A percentile compares a stretch with the other conserved stretches of the same genome.
phyloP scores from a whole-genome alignment of 2,888 invertebrate species.

The Nemapogon koenigi region DNA sequence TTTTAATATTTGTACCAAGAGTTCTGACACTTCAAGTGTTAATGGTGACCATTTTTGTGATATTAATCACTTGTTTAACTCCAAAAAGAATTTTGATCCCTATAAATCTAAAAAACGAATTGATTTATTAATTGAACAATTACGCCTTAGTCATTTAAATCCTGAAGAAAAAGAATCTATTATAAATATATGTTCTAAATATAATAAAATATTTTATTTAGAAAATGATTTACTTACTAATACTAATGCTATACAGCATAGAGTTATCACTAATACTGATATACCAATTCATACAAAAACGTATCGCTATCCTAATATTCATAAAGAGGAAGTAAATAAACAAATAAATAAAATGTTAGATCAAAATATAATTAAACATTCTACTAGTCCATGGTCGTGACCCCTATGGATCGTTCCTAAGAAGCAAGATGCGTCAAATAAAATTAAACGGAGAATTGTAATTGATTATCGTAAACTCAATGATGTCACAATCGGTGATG shows the following conservation, averaged over 20 bases:
- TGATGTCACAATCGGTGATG: conserved; percentile 11
- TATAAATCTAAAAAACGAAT: not conserved
- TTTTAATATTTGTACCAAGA: not conserved
- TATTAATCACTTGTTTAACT: not conserved
- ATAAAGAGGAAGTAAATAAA: conserved; percentile 16
- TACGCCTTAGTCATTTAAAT: conserved; percentile 5
- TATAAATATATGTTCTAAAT: not conserved
- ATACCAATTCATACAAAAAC: conserved; percentile 16
- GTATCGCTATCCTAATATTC: conserved; percentile 18
- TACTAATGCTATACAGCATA: conserved; percentile 14
- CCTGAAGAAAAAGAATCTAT: conserved; percentile 5
- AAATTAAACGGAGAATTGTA: conserved; percentile 11
- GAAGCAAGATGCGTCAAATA: conserved; percentile 13
- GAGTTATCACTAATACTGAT: conserved; percentile 15
- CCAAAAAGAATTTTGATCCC: not conserved
- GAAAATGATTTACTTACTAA: conserved; percentile 10
- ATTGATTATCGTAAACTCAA: conserved; percentile 10
- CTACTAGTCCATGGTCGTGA: conserved; percentile 3
- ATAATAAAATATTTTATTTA: conserved; percentile 2
- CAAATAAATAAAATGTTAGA: conserved; percentile 13
- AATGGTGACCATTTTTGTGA: not conserved
- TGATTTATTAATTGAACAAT: not conserved
- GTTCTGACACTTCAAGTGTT: no score
- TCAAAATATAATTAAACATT: conserved; percentile 13
- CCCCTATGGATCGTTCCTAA: conserved; percentile 16